A percentile compares a stretch with the other conserved stretches of the same genome.
These are phyloP conservation scores for Zenarchopterus dispar DNA, from an alignment of 2,797 vertebrate species.

Conservation along the genomic window DNA sequence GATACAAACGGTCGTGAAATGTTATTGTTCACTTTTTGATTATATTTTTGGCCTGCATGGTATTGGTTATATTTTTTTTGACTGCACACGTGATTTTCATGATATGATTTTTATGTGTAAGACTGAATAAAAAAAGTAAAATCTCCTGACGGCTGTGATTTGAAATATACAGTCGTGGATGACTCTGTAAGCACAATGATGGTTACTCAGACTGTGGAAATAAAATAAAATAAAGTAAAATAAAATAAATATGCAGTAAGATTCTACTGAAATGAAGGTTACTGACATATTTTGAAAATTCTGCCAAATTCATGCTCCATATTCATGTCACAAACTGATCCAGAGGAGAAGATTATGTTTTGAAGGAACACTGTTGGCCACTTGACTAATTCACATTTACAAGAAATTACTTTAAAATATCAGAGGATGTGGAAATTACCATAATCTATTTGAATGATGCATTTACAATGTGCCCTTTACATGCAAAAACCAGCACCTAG, in stretches of 20 bases:
- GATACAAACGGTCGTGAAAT: constrained; percentile 12
- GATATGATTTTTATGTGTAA: constrained; percentile 17
- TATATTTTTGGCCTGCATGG: constrained; percentile 11
- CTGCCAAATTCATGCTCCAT: constrained; percentile 23
- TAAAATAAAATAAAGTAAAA: not conserved
- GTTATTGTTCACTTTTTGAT: constrained; percentile 25
- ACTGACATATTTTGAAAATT: constrained; percentile 31
- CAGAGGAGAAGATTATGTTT: constrained; percentile 6
- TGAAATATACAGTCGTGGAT: constrained; percentile 2
- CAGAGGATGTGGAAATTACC: not conserved
- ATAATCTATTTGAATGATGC: constrained; percentile 27
- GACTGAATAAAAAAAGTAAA: constrained; percentile 8
- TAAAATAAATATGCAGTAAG: not conserved
- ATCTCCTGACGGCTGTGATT: constrained; percentile 15
- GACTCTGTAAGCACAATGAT: constrained; percentile 29
- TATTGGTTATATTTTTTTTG: constrained; percentile 17
- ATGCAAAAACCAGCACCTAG: not conserved
- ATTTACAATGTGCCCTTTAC: constrained; percentile 34
- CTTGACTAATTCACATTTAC: constrained; percentile 40
- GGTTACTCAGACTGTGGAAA: constrained; percentile 7
- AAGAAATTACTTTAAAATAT: constrained; percentile 31
- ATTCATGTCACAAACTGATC: constrained; percentile 19
- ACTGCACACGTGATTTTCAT: constrained; percentile 17
- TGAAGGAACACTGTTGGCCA: constrained; percentile 31
- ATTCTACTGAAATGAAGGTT: constrained; percentile 2